phyloP scores from a whole-genome alignment of 2,797 vertebrate genomes.

The Pyrrhura leucotis region DNA sequence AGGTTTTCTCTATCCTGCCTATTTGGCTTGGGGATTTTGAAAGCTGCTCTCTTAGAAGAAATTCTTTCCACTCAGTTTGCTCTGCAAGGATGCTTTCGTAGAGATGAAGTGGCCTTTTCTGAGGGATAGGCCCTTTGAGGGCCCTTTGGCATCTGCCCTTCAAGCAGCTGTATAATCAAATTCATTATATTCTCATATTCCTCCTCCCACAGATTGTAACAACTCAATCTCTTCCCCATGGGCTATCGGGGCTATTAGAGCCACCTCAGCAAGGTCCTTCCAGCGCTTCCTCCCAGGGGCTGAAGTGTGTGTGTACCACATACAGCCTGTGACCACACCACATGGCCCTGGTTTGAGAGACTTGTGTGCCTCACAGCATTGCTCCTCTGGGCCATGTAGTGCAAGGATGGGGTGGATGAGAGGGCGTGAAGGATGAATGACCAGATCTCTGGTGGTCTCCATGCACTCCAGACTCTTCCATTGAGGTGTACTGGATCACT shows the following conservation, averaged over 20 bases:
- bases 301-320: rapidly evolving
- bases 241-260: neutral
- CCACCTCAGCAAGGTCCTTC: neutral
- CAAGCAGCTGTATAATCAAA: neutral
- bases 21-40: neutral
- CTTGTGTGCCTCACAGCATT: neutral
- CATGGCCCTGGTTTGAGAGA: rapidly evolving
- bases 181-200: neutral
- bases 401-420: neutral
- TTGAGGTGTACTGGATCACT: rapidly evolving
- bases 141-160: neutral
- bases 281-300: neutral
- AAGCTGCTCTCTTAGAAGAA: neutral
- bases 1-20: neutral
- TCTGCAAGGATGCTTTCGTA: neutral
- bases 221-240: neutral
- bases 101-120: neutral
- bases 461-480: neutral
- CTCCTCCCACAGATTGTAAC: neutral
- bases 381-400: too few species aligned
- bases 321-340: rapidly evolving
- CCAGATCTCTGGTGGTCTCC: neutral
- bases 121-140: neutral
- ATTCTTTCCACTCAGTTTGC: neutral
- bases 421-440: rapidly evolving